Conservation (phyloP, 2,797 vertebrate species). For the Rachycentron canadum region DNA sequence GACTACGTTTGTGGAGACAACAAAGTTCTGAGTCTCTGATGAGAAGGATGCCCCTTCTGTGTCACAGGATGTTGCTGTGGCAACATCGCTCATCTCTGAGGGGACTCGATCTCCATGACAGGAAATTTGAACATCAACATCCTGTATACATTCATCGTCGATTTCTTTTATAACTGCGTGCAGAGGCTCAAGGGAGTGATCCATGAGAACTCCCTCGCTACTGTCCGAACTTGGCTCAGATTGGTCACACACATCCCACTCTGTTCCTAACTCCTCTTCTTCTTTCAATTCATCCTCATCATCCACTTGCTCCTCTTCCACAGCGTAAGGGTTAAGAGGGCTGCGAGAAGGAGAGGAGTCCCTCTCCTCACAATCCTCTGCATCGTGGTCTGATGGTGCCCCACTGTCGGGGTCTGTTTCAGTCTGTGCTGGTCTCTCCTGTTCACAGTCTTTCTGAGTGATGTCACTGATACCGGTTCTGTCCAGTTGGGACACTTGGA, state of each 20-base stretch:
- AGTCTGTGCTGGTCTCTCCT: conserved; percentile 59
- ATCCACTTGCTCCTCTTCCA: conserved; percentile 54
- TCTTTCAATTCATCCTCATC: conserved; percentile 57
- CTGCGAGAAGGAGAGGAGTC: conserved; percentile 47
- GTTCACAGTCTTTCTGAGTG: conserved; percentile 65
- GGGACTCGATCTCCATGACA: conserved; percentile 65
- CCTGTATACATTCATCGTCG: conserved; percentile 65
- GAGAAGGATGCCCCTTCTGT: conserved; percentile 53
- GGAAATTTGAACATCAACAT: conserved; percentile 67
- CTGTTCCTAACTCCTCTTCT: conserved; percentile 61
- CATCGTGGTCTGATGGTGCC: conserved; percentile 77
- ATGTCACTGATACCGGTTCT: conserved; percentile 62
- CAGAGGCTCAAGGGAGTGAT: conserved; percentile 61
- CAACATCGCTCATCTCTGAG: conserved; percentile 49
- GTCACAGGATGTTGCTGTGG: conserved; percentile 51
- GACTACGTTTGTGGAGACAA: conserved; percentile 43
- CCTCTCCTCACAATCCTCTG: conserved; percentile 60
- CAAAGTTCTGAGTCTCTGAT: conserved; percentile 58
- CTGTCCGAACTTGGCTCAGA: conserved; percentile 76
- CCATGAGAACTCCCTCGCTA: conserved; percentile 60
- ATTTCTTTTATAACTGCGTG: conserved; percentile 57
- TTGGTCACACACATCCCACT: conserved; percentile 73
- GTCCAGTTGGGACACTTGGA: conserved; percentile 77
- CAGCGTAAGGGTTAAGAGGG: conserved; percentile 72
- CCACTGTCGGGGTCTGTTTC: conserved; percentile 82